Base-by-base conservation (phyloP, 2,888 invertebrate species). In the Clusia tigrina region DNA sequence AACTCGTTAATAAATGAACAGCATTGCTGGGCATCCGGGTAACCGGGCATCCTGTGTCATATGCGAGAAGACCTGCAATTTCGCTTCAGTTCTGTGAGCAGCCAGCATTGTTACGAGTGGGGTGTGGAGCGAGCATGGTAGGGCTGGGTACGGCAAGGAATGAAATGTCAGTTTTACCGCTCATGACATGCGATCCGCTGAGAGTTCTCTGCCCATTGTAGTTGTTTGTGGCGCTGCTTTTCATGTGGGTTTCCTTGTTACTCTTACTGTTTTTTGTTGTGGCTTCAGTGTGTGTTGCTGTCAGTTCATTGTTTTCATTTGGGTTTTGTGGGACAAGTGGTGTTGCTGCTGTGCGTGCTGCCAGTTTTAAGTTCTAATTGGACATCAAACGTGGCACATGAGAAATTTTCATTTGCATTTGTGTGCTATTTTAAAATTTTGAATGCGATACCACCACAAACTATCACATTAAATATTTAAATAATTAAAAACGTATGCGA, bases 1-100 rank as follows among this genome's bases (percentile, higher is more conserved):
- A 60, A 55, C 54, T 25, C 60, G 60, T 60, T 60, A 60, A 60
- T 55, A 55, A 55, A 26, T 25, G 48, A 55, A 51, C 51, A 55
- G 32, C 20, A 23, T 25, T 23, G 20, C 15, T 17, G 58, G 17
- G 22, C 12, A 15, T 22, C n/a, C 20, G 18, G 18, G 20, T 20
- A 51, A 20, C 22, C 22, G 12, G 54, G 54, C 54, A 17, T 32
- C 17, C 32, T 18, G 18, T 20, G 23, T 17, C 24, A 23, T 20
- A 18, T 26, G 2, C 20, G 26, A 24, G 26, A 15, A 54, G n/a
- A 9, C n/a, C 25, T 23, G 22, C 32, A 32, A 32, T 9, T 32
- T 6, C 32, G 12, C 12, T 9, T 32, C 6, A 32, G 32, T 32
- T 12, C 6, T 32, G 32, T 9, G 32, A 9, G 32, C 32, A 32